Percentiles rank a stretch among this genome's conserved stretches.
phyloP scores from a whole-genome alignment of 2,797 vertebrate species.

The Phoxinus dragarum region DNA sequence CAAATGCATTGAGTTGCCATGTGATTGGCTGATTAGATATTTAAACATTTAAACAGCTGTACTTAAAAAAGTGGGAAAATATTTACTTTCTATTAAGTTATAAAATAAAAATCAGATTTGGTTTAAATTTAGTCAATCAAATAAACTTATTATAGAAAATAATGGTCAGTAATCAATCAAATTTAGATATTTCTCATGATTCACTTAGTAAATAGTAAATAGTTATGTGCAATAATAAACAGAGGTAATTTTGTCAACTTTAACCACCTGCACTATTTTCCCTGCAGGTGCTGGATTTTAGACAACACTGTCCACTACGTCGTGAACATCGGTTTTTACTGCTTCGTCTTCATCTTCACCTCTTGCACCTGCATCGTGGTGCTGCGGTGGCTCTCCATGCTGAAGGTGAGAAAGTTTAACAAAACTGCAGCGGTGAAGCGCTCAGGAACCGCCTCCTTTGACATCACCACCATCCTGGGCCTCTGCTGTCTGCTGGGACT shows the following conservation, averaged over 20 bases:
- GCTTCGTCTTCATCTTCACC: conserved; percentile 74
- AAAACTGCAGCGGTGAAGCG: background rate
- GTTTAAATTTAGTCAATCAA: background rate
- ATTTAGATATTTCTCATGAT: background rate
- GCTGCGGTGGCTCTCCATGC: conserved; percentile 63
- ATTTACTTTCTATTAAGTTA: too few species aligned
- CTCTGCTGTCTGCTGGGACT: conserved; percentile 74
- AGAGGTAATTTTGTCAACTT: background rate
- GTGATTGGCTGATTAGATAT: too few species aligned
- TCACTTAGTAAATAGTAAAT: background rate
- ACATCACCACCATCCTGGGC: conserved; percentile 63
- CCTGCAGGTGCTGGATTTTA: conserved; percentile 75
- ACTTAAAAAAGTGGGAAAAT: background rate
- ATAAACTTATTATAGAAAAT: background rate
- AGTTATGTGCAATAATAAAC: background rate
- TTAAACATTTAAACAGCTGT: background rate
- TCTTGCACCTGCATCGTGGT: conserved; percentile 66
- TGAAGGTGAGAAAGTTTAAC: conserved; percentile 25
- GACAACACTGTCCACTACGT: conserved; percentile 63
- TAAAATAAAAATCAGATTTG: background rate
- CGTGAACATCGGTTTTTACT: conserved; percentile 76
- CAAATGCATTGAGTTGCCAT: too few species aligned
- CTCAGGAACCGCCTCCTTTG: background rate
- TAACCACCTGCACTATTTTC: background rate
- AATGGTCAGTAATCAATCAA: background rate